Percentiles rank a stretch among this genome's conserved stretches.
These are phyloP conservation scores for Syngnathus rostellatus DNA, from an alignment of 2,797 vertebrate species.

Conservation along the genomic window DNA sequence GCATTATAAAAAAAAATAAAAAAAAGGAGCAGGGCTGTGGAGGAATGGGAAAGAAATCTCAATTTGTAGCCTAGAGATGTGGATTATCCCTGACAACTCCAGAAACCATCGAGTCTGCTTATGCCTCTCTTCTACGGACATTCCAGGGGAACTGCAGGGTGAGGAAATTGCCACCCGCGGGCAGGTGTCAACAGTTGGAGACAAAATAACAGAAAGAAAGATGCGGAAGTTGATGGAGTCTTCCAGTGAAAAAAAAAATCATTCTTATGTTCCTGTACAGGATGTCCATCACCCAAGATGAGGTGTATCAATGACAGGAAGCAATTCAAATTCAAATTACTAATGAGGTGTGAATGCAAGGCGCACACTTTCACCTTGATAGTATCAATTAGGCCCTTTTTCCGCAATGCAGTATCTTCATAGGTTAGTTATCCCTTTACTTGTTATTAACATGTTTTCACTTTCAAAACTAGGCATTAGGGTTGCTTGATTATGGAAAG, in stretches of 20 bases:
- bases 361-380: background rate
- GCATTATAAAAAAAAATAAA: conserved; percentile 3
- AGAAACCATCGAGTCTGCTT: conserved; percentile 49
- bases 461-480: background rate
- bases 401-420: background rate
- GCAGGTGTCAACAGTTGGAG: conserved; percentile 16
- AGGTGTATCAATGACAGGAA: background rate
- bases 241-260: background rate
- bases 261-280: too few species aligned
- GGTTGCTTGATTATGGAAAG: too few species aligned
- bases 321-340: background rate
- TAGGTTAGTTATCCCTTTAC: background rate
- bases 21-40: background rate
- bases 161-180: conserved; percentile 25
- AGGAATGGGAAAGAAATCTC: conserved; percentile 1
- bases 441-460: background rate
- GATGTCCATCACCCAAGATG: background rate
- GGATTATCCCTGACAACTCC: conserved; percentile 41
- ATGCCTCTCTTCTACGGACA: conserved; percentile 45
- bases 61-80: conserved; percentile 41
- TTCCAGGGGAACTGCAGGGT: conserved; percentile 32
- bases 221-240: conserved; percentile 16
- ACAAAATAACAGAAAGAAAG: conserved; percentile 10
- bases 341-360: background rate
- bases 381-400: background rate